These are phyloP conservation scores for Baryphthengus martii DNA, from an alignment of 2,113 vertebrate species.

Conservation along the genomic window DNA sequence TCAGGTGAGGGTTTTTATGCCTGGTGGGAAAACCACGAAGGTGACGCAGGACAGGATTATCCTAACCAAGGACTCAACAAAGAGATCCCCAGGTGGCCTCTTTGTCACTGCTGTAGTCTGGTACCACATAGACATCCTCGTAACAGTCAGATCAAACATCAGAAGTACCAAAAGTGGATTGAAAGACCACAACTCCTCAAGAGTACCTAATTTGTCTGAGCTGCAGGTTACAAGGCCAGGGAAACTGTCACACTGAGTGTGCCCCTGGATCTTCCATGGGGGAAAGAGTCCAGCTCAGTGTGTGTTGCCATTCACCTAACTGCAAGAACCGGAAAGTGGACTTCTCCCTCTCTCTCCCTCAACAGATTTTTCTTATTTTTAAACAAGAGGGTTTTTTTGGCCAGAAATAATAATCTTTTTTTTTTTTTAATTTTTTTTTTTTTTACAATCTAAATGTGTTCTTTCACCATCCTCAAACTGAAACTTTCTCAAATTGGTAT, in stretches of 20 bases:
- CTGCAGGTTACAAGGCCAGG: not conserved
- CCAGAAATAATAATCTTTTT: not conserved
- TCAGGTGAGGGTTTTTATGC: not conserved
- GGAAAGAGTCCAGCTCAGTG: not conserved
- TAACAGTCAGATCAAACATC: not conserved
- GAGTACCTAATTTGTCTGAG: not conserved
- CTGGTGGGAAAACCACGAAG: not conserved
- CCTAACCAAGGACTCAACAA: not conserved
- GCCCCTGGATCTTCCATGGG: fast-evolving
- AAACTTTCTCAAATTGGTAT: not conserved
- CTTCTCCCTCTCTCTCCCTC: not conserved
- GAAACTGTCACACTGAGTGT: not conserved
- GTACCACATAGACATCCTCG: not conserved
- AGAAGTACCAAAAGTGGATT: not conserved
- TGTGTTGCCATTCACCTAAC: not conserved
- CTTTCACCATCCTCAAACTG: not conserved
- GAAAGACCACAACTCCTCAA: not conserved
- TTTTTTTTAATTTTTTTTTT: not conserved
- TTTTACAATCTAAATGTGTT: not conserved
- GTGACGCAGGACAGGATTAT: not conserved
- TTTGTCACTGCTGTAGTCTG: fast-evolving
- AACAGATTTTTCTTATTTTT: not conserved
- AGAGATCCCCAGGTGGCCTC: not conserved
- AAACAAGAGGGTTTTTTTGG: not conserved
- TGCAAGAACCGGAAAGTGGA: not conserved